These are phyloP conservation scores for Campoplex nolae DNA, from an alignment of 2,888 invertebrate species.

Conservation along the genomic window DNA sequence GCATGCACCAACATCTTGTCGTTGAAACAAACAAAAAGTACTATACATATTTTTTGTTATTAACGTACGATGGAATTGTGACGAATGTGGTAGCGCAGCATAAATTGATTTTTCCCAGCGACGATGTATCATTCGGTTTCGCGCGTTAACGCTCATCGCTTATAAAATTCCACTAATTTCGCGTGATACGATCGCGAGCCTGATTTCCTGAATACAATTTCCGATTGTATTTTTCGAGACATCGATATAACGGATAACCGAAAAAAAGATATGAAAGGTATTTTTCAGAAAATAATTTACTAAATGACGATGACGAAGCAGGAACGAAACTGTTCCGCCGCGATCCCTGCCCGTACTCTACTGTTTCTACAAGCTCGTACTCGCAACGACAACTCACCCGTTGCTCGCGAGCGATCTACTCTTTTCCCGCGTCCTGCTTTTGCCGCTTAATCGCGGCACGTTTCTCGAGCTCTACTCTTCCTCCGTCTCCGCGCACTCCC, in stretches of 20 bases:
- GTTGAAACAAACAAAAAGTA: neutral
- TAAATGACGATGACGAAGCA: neutral
- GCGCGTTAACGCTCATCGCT: slow-evolving; percentile 11
- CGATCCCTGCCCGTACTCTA: slow-evolving; percentile 38
- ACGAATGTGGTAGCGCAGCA: neutral
- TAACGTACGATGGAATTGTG: slow-evolving; percentile 39
- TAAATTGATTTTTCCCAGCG: neutral
- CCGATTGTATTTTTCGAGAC: neutral
- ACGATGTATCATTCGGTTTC: neutral
- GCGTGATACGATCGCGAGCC: neutral
- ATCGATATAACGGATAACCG: neutral
- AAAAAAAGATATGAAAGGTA: neutral
- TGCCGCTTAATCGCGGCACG: slow-evolving; percentile 12
- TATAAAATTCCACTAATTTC: neutral
- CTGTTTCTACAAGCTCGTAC: slow-evolving; percentile 44
- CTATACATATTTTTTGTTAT: neutral
- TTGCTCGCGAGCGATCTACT: slow-evolving; percentile 36
- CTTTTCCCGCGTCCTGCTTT: slow-evolving; percentile 37
- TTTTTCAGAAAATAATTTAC: neutral
- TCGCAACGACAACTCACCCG: neutral
- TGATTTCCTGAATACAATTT: too few relatives aligned
- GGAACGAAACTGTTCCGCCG: slow-evolving; percentile 38
- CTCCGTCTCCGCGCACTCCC: neutral
- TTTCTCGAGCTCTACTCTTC: slow-evolving; percentile 8
- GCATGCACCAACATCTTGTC: neutral